Percentiles rank a stretch among this genome's conserved stretches.
These are phyloP conservation scores for Scaptomyza polygonia DNA, from an alignment of 2,888 invertebrate genomes.

Conservation along the genomic window DNA sequence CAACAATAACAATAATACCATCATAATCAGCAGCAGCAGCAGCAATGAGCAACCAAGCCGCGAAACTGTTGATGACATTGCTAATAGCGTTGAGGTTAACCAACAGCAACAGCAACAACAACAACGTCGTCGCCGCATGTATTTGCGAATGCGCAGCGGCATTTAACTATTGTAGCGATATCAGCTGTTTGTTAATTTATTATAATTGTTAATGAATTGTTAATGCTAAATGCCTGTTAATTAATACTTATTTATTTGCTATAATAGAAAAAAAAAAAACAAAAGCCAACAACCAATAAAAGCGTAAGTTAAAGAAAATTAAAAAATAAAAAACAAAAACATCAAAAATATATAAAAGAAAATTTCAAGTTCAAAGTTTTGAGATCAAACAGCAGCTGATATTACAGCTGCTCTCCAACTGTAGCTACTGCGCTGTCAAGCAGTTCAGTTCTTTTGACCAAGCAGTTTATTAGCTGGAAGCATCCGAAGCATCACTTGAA, in stretches of 20 bases:
- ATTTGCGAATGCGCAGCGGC: conserved; percentile 37
- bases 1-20: conserved; percentile 9
- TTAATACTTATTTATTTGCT: conserved; percentile 70
- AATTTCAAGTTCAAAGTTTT: background rate
- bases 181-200: conserved; percentile 52
- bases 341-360: background rate
- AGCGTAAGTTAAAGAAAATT: conserved; percentile 21
- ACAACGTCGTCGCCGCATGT: conserved; percentile 43
- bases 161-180: conserved; percentile 19
- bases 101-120: conserved; percentile 18
- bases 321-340: background rate
- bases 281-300: conserved; percentile 25
- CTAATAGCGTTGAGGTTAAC: conserved; percentile 31
- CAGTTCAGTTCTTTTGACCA: background rate
- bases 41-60: conserved; percentile 26
- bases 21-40: conserved; percentile 12
- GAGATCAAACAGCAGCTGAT: background rate
- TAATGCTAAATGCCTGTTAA: conserved; percentile 67
- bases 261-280: conserved; percentile 30
- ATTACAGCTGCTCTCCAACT: background rate
- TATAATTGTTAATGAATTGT: conserved; percentile 70
- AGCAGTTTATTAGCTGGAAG: background rate
- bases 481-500: background rate
- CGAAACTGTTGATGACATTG: conserved; percentile 43
- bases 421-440: background rate